Percentiles rank a stretch among this genome's conserved stretches.
Conservation (phyloP, 1,140 invertebrate species). For the Drosophila burlai region DNA sequence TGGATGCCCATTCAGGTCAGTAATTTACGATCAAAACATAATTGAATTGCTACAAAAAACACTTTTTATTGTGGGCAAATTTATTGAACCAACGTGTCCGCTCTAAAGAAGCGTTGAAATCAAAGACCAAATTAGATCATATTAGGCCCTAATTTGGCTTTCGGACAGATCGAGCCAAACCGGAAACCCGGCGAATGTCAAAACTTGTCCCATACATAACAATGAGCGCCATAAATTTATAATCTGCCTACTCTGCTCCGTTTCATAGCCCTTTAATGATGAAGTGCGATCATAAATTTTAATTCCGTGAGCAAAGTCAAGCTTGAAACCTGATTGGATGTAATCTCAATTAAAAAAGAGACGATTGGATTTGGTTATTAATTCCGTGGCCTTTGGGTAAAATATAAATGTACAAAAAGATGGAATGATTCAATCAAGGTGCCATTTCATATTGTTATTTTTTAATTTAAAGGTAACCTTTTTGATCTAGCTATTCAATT, state of each 20-base stretch:
- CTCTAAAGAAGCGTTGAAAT: slow-evolving; percentile 43
- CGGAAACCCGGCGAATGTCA: slow-evolving; percentile 45
- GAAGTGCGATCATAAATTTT: slow-evolving; percentile 56
- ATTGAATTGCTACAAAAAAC: slow-evolving; percentile 17
- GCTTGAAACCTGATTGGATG: slow-evolving; percentile 47
- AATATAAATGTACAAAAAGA: slow-evolving; percentile 1
- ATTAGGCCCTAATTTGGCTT: slow-evolving; percentile 44
- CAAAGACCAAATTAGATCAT: slow-evolving; percentile 45
- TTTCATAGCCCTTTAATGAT: slow-evolving; percentile 40
- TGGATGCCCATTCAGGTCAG: not conserved
- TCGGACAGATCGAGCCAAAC: slow-evolving; percentile 28
- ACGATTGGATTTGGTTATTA: slow-evolving; percentile 30
- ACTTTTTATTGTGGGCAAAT: slow-evolving; percentile 25
- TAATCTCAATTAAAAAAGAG: slow-evolving; percentile 43
- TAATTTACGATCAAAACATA: slow-evolving; percentile 8
- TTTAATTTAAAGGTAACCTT: not conserved
- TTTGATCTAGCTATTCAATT: not conserved
- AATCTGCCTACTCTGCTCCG: slow-evolving; percentile 46
- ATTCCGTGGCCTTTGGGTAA: slow-evolving; percentile 1
- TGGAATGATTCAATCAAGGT: slow-evolving; percentile 8
- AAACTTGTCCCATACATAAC: slow-evolving; percentile 47
- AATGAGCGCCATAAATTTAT: slow-evolving; percentile 46
- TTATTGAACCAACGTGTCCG: slow-evolving; percentile 33
- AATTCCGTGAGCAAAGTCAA: slow-evolving; percentile 25
- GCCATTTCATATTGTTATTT: not conserved